Evolutionary conservation across 2,888 invertebrate genomes (phyloP).

Genomic region (Lapara coniferarum): DNA sequence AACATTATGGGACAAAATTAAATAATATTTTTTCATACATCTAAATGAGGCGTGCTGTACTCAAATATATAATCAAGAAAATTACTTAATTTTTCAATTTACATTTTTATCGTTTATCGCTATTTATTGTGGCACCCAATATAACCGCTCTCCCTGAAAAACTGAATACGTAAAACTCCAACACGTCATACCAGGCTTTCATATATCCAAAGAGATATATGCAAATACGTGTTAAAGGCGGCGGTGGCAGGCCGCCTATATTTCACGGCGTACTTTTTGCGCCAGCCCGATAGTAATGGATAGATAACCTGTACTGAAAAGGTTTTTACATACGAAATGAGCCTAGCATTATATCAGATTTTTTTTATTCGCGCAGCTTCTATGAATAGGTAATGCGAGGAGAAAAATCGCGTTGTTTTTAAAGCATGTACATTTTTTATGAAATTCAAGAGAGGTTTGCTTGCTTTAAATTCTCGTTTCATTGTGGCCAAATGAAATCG

Average conservation of each 20-base stretch:
- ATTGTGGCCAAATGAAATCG: constrained; percentile 48
- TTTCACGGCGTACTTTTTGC: constrained; percentile 40
- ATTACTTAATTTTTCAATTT: no score
- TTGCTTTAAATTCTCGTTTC: constrained; percentile 47
- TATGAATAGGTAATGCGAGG: constrained; percentile 28
- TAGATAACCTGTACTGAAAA: constrained; percentile 22
- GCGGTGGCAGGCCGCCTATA: constrained; percentile 28
- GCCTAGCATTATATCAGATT: constrained; percentile 7
- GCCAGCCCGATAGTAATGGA: constrained; percentile 20
- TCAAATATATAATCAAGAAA: no score
- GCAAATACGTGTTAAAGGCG: constrained; percentile 45
- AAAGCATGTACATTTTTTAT: constrained; percentile 13
- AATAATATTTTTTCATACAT: no score
- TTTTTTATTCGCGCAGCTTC: constrained; percentile 28
- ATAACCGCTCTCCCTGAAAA: background rate
- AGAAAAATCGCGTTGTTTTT: constrained; percentile 17
- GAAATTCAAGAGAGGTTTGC: background rate
- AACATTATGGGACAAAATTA: no score
- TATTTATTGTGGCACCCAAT: no score
- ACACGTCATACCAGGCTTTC: constrained; percentile 38
- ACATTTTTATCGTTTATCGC: no score
- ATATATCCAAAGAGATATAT: constrained; percentile 46
- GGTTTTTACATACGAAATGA: constrained; percentile 24
- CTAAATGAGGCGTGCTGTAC: no score
- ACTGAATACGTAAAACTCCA: constrained; percentile 28